Evolutionary conservation across 2,888 invertebrate species (phyloP).

Genomic region (Athetis lepigone): DNA sequence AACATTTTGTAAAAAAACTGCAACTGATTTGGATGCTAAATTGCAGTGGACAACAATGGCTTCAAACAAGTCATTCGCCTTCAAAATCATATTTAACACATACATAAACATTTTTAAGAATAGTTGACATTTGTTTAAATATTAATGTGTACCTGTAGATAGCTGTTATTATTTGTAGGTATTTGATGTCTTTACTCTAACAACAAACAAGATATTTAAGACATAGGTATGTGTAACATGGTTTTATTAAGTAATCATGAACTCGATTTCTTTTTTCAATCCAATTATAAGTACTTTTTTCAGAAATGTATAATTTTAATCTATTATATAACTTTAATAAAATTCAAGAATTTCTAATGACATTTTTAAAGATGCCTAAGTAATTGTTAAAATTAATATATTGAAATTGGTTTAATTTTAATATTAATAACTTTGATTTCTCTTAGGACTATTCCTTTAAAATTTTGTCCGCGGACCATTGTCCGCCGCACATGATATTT

Average conservation of each 20-base stretch:
- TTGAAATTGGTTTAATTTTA: slow-evolving; percentile 44
- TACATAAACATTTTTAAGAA: slow-evolving; percentile 23
- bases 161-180: slow-evolving; percentile 57
- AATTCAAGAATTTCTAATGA: slow-evolving; percentile 30
- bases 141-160: slow-evolving; percentile 55
- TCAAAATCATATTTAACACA: slow-evolving; percentile 33
- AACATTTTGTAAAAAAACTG: too few species aligned
- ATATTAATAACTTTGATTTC: slow-evolving; percentile 47
- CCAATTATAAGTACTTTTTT: slow-evolving; percentile 30
- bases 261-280: slow-evolving; percentile 28
- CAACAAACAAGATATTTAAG: slow-evolving; percentile 27
- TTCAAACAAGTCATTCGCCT: slow-evolving; percentile 12
- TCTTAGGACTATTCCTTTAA: slow-evolving; percentile 46
- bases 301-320: slow-evolving; percentile 23
- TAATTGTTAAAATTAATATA: slow-evolving; percentile 29
- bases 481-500: slow-evolving; percentile 69
- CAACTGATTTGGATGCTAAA: slow-evolving; percentile 6
- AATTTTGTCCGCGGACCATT: too few species aligned
- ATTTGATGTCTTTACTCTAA: slow-evolving; percentile 46
- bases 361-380: background rate
- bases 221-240: slow-evolving; percentile 12
- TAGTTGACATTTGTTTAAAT: slow-evolving; percentile 45
- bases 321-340: slow-evolving; percentile 13
- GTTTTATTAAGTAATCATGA: slow-evolving; percentile 18
- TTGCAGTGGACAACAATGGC: slow-evolving; percentile 37